Conservation (phyloP, 2,888 invertebrate genomes). For the Pinctada fucata region DNA sequence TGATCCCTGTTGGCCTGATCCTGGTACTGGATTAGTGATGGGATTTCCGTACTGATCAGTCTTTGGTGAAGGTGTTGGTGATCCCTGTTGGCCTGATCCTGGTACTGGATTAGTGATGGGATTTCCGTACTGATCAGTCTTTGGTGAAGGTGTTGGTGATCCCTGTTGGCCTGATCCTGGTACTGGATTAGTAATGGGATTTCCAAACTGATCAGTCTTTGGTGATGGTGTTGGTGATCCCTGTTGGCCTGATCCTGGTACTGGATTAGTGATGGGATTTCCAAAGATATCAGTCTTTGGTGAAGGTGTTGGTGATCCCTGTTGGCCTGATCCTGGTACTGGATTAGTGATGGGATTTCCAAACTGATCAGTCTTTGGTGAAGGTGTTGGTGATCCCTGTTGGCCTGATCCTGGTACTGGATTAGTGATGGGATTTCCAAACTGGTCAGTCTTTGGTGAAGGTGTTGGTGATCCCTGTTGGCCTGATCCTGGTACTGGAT, state of each 20-base stretch:
- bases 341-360: slow-evolving; percentile 29
- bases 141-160: slow-evolving; percentile 4
- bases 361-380: slow-evolving; percentile 24
- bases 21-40: slow-evolving; percentile 13
- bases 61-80: slow-evolving; percentile 14
- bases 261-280: slow-evolving; percentile 3
- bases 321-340: slow-evolving; percentile 29
- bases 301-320: slow-evolving; percentile 22
- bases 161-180: background rate
- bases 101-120: background rate
- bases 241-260: background rate
- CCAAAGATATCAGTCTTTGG: background rate
- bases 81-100: background rate
- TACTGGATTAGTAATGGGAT: slow-evolving; percentile 3
- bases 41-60: slow-evolving; percentile 13
- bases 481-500: slow-evolving; percentile 11
- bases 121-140: background rate
- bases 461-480: slow-evolving; percentile 14
- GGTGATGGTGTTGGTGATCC: slow-evolving; percentile 39
- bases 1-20: slow-evolving; percentile 33
- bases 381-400: slow-evolving; percentile 26
- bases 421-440: slow-evolving; percentile 28
- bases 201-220: slow-evolving; percentile 13
- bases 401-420: slow-evolving; percentile 24
- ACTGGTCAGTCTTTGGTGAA: slow-evolving; percentile 2